A percentile compares a stretch with the other conserved stretches of the same genome.
Evolutionary conservation across 92 coral and sea anemone species (phyloP).

Genomic region (Montipora capitata): DNA sequence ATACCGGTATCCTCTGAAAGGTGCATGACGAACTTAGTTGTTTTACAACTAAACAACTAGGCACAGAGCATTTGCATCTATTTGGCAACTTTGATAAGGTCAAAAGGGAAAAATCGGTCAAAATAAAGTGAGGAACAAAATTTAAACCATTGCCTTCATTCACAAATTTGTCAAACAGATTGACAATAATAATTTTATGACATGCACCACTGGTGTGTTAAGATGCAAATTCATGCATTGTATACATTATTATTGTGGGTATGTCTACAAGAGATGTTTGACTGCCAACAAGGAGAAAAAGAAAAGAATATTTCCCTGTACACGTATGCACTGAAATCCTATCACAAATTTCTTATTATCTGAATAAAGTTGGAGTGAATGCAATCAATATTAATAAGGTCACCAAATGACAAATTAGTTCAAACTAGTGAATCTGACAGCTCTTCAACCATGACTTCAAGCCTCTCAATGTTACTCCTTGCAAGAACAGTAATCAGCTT

Average conservation of each 20-base stretch:
- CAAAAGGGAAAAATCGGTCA: constrained; percentile 7
- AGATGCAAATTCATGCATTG: background rate
- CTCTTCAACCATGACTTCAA: constrained; percentile 44
- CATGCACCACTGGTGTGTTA: constrained; percentile 5
- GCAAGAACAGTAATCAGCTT: constrained; percentile 28
- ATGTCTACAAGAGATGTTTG: background rate
- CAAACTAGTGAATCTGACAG: constrained; percentile 50
- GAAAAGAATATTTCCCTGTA: background rate
- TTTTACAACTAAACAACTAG: background rate
- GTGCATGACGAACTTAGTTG: background rate
- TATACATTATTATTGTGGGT: background rate
- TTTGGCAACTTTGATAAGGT: constrained; percentile 11
- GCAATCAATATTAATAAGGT: constrained; percentile 58
- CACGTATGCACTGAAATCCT: no score
- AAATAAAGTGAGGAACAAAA: constrained; percentile 16
- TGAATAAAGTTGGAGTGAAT: constrained; percentile 29
- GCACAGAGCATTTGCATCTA: background rate
- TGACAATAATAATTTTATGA: constrained; percentile 9
- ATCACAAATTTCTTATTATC: background rate
- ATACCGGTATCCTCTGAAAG: background rate
- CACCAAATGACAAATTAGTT: constrained; percentile 50
- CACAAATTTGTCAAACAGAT: constrained; percentile 35
- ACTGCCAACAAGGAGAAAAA: background rate
- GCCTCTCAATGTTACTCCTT: constrained; percentile 18
- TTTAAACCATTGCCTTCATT: constrained; percentile 19